Conservation (phyloP, 1,140 invertebrate genomes). For the Macrostomum lignano region DNA sequence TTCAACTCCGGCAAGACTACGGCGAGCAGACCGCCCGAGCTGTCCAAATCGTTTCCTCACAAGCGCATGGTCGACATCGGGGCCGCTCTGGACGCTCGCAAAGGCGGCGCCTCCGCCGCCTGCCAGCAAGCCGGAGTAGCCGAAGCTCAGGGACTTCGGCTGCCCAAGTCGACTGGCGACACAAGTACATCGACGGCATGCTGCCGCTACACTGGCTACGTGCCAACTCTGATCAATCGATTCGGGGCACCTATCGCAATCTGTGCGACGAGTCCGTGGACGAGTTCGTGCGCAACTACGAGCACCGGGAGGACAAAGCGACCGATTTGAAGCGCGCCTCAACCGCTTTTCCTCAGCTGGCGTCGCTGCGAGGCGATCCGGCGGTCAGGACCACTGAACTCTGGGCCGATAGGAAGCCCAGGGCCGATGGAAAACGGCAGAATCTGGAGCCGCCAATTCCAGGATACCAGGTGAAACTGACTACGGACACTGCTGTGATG, state of each 20-base stretch:
- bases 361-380: slow-evolving; percentile 16
- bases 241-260: slow-evolving; percentile 23
- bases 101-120: too few relatives aligned
- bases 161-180: slow-evolving; percentile 18
- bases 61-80: not conserved
- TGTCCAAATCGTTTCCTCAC: slow-evolving; percentile 14
- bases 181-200: slow-evolving; percentile 23
- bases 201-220: slow-evolving; percentile 28
- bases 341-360: slow-evolving; percentile 13
- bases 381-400: slow-evolving; percentile 15
- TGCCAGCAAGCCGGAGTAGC: too few relatives aligned
- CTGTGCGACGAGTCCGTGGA: slow-evolving; percentile 22
- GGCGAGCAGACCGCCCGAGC: slow-evolving; percentile 18
- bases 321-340: slow-evolving; percentile 13
- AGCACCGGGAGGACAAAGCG: slow-evolving; percentile 12
- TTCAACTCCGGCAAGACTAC: slow-evolving; percentile 26
- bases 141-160: slow-evolving; percentile 1
- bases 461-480: too few relatives aligned
- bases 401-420: slow-evolving; percentile 18
- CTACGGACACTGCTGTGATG: too few relatives aligned
- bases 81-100: not conserved
- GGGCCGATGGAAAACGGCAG: slow-evolving; percentile 11
- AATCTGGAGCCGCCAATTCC: slow-evolving; percentile 22
- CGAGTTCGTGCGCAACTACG: slow-evolving; percentile 13
- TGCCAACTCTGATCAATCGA: slow-evolving; percentile 19